Conservation (phyloP, 2,113 vertebrate species). For the Forbesichthys agassizii region DNA sequence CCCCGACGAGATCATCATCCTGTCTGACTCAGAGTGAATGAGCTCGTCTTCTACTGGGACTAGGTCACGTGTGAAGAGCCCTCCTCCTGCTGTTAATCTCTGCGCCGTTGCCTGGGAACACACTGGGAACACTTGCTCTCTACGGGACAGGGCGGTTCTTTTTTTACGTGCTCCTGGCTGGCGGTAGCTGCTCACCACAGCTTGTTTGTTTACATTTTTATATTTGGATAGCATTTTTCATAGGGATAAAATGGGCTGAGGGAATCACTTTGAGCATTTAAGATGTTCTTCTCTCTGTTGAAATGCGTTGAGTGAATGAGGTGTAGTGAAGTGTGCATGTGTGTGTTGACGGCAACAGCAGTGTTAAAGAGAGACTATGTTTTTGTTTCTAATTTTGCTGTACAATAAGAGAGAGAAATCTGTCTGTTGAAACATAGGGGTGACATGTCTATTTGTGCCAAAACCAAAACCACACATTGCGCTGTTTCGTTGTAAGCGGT, state of each 20-base stretch:
- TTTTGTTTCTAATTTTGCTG: no score
- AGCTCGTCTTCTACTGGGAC: background rate
- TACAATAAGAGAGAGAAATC: background rate
- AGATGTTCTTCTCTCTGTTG: constrained; percentile 12
- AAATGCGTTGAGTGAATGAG: background rate
- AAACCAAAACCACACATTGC: background rate
- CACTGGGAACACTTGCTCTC: no score
- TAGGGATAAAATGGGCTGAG: no score
- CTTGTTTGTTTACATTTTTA: constrained; percentile 51
- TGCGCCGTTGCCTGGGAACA: background rate
- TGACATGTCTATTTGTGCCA: background rate
- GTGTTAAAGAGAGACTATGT: no score
- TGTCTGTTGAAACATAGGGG: no score
- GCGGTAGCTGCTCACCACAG: background rate
- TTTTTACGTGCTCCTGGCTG: background rate
- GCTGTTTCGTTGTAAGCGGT: background rate
- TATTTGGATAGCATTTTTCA: constrained; percentile 1
- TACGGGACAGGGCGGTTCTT: no score
- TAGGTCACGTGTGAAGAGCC: no score
- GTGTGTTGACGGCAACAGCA: no score
- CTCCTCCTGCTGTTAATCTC: no score
- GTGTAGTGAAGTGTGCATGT: background rate
- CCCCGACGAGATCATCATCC: constrained; percentile 85
- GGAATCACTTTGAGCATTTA: no score
- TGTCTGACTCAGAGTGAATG: constrained; percentile 84